phyloP scores from a whole-genome alignment of 64 coral and sea anemone species.

The Dendronephthya gigantea region DNA sequence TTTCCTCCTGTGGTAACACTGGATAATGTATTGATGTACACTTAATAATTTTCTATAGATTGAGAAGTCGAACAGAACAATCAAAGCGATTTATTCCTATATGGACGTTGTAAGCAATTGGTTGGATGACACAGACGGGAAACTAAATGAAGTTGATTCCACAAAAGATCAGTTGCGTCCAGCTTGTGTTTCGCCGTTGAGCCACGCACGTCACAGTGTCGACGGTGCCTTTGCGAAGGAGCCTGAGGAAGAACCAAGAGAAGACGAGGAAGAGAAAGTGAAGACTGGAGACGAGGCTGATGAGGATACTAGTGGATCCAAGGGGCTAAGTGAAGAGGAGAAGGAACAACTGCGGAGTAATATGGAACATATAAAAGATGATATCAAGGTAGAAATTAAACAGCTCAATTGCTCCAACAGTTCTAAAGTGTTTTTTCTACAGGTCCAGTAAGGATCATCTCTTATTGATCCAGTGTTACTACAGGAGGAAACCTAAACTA shows the following conservation, averaged over 20 bases:
- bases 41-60: background rate
- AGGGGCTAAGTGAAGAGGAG: background rate
- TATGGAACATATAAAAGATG: background rate
- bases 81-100: background rate
- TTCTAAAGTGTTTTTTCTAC: too few relatives aligned
- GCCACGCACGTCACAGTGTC: background rate
- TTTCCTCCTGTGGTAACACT: background rate
- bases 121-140: constrained; percentile 1
- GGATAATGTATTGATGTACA: background rate
- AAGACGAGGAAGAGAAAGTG: too few relatives aligned
- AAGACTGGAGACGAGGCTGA: too few relatives aligned
- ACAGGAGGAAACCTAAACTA: too few relatives aligned
- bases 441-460: too few relatives aligned
- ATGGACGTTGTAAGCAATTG: background rate
- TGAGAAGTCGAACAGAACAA: background rate
- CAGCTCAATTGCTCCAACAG: too few relatives aligned
- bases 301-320: background rate
- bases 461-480: too few relatives aligned
- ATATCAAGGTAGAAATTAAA: background rate
- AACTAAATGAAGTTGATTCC: background rate
- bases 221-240: too few relatives aligned
- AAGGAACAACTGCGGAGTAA: background rate
- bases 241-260: background rate
- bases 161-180: background rate
- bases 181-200: background rate